Evolutionary conservation across 2,797 vertebrate species (phyloP).

Genomic region (Cynodonichthys magdalenae): DNA sequence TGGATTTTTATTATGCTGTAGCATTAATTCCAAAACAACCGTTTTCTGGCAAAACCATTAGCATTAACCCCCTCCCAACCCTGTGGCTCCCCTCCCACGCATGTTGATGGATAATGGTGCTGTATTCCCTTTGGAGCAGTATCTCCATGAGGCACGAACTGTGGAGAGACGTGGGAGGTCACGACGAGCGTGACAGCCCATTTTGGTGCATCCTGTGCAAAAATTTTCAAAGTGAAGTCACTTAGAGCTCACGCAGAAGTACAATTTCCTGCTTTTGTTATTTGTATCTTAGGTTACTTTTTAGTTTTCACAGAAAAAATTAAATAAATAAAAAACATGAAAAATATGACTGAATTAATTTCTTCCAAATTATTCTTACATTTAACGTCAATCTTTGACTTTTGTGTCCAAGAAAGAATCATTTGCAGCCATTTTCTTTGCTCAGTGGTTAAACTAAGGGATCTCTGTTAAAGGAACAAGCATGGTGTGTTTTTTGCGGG

Average conservation of each 20-base stretch:
- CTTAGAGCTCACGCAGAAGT: slow-evolving; percentile 19
- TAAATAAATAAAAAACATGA: neutral
- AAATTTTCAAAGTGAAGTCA: slow-evolving; percentile 18
- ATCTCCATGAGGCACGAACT: slow-evolving; percentile 65
- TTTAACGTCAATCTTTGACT: neutral
- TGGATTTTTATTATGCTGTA: slow-evolving; percentile 56
- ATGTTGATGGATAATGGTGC: slow-evolving; percentile 71
- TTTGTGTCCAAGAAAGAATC: neutral
- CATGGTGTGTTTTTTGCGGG: slow-evolving; percentile 15
- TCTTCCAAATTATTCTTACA: neutral
- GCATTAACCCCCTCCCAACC: slow-evolving; percentile 55
- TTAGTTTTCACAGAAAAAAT: neutral
- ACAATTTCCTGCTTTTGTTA: neutral
- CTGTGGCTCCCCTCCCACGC: slow-evolving; percentile 62
- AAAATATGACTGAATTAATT: neutral
- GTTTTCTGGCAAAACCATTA: slow-evolving; percentile 69
- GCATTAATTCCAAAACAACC: slow-evolving; percentile 69
- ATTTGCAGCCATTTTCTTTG: no score
- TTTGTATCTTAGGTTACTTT: neutral
- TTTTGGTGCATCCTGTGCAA: slow-evolving; percentile 31
- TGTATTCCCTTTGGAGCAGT: slow-evolving; percentile 60
- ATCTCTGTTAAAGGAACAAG: neutral
- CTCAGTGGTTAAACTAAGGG: no score
- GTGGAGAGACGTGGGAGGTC: slow-evolving; percentile 72
- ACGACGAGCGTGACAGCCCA: slow-evolving; percentile 53